These are phyloP conservation scores for Mycteria americana DNA, from an alignment of 2,797 vertebrate genomes.

Conservation along the genomic window DNA sequence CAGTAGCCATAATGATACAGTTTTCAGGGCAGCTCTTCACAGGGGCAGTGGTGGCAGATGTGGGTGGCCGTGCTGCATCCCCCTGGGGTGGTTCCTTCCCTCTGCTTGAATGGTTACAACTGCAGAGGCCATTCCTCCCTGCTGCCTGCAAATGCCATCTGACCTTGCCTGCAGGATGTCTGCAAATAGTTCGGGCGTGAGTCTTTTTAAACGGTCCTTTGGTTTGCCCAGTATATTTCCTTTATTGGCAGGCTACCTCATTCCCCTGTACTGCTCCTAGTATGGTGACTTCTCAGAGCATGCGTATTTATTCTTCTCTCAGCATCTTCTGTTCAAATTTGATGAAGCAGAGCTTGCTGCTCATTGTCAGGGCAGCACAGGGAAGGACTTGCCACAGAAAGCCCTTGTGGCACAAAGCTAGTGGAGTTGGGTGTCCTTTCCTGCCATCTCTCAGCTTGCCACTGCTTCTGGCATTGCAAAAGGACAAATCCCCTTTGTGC, in stretches of 20 bases:
- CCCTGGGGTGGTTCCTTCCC: background rate
- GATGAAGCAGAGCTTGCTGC: background rate
- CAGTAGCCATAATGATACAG: background rate
- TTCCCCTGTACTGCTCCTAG: background rate
- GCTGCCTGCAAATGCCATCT: background rate
- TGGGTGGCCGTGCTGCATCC: background rate
- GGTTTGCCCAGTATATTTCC: background rate
- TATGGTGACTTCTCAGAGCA: background rate
- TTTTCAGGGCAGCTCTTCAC: background rate
- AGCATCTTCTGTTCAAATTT: background rate
- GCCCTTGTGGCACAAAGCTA: background rate
- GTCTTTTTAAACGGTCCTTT: background rate
- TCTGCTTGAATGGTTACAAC: background rate
- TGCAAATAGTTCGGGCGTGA: background rate
- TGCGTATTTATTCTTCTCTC: background rate
- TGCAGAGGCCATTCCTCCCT: background rate
- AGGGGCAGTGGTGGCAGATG: background rate
- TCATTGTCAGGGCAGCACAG: background rate
- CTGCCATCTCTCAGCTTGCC: background rate
- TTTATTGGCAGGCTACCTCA: fast-evolving
- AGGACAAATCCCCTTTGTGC: background rate
- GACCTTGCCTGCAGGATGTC: background rate
- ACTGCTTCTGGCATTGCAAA: background rate
- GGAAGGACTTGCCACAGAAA: background rate
- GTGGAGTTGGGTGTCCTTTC: background rate